Percentiles rank a stretch among this genome's conserved stretches.
These are phyloP conservation scores for Brenthis ino DNA, from an alignment of 2,888 invertebrate genomes.

Conservation along the genomic window DNA sequence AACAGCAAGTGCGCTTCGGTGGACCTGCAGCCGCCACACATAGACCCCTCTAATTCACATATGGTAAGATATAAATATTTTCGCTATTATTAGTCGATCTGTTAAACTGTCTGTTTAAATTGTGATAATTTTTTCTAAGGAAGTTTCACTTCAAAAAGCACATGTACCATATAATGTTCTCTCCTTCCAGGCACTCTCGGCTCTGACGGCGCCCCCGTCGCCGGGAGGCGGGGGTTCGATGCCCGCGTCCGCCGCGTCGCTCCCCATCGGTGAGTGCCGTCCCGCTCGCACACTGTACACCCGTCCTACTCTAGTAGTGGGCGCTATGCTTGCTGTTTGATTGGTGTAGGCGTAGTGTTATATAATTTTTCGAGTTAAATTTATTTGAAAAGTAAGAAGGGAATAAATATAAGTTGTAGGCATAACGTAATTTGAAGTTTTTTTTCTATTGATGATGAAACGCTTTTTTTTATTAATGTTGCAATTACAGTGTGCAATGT, in stretches of 20 bases:
- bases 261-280: conserved; percentile 70
- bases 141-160: no score
- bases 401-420: no score
- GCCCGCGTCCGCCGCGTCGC: conserved; percentile 73
- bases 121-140: no score
- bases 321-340: no score
- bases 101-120: background rate
- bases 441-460: no score
- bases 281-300: no score
- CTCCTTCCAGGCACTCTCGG: conserved; percentile 63
- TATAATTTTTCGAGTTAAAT: no score
- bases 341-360: no score
- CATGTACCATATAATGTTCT: background rate
- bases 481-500: no score
- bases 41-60: conserved; percentile 69
- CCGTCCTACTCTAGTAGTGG: background rate
- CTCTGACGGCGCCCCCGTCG: conserved; percentile 76
- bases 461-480: no score
- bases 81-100: background rate
- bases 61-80: conserved; percentile 51
- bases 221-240: conserved; percentile 71
- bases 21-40: conserved; percentile 69
- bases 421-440: no score
- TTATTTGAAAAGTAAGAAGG: no score
- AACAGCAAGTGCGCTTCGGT: conserved; percentile 84